These are phyloP conservation scores for Silurus asotus DNA, from an alignment of 2,113 vertebrate species.

Conservation along the genomic window DNA sequence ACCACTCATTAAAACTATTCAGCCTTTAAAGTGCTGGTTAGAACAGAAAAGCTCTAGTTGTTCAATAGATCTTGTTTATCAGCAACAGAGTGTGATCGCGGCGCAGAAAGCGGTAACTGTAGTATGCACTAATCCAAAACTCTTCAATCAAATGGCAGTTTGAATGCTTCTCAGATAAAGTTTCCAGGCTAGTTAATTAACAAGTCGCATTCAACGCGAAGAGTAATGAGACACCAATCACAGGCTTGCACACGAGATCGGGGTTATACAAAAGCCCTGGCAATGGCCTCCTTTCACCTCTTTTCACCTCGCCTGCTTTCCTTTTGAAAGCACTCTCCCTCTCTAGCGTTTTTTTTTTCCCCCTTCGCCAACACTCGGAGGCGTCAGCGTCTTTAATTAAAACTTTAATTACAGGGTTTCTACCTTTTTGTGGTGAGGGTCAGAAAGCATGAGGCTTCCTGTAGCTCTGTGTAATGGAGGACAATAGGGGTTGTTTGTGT, in stretches of 20 bases:
- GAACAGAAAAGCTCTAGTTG: background rate
- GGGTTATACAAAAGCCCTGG: conserved; percentile 66
- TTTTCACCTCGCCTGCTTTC: conserved; percentile 39
- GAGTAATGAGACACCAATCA: conserved; percentile 76
- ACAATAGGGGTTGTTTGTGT: conserved; percentile 66
- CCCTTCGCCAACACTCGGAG: conserved; percentile 59
- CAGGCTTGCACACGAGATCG: conserved; percentile 67
- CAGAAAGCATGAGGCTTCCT: conserved; percentile 59
- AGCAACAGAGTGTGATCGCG: conserved; percentile 21
- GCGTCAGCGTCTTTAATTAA: conserved; percentile 78
- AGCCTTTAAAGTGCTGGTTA: background rate
- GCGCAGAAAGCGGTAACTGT: conserved; percentile 46
- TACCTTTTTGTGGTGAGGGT: conserved; percentile 65
- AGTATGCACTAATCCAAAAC: conserved; percentile 50
- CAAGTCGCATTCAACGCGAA: conserved; percentile 71
- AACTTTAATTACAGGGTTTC: conserved; percentile 76
- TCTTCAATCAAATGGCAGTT: conserved; percentile 50
- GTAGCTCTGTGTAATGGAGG: conserved; percentile 44
- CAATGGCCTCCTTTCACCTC: conserved; percentile 71
- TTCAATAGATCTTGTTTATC: conserved; percentile 33
- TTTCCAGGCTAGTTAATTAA: conserved; percentile 75
- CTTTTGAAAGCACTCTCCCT: conserved; percentile 66
- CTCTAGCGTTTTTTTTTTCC: conserved; percentile 37
- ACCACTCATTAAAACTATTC: conserved; percentile 7
- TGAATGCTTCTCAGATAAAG: conserved; percentile 55